phyloP scores from a whole-genome alignment of 2,888 invertebrate species.

The Cylindroiulus punctatus region DNA sequence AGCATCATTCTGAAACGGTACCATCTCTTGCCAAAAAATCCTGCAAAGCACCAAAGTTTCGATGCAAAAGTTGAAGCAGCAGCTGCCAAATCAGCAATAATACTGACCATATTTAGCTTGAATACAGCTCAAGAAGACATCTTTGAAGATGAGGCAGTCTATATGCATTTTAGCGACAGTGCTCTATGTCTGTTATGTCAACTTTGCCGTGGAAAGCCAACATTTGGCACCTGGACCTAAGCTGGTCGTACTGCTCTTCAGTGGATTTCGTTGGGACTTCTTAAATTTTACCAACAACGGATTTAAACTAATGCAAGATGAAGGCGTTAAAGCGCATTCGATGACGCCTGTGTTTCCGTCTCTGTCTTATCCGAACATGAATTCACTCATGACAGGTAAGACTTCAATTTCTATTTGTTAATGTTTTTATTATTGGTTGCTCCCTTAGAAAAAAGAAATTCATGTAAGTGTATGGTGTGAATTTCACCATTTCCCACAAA shows the following conservation, averaged over 20 bases:
- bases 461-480: too few species aligned
- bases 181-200: constrained; percentile 19
- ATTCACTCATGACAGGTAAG: constrained; percentile 57
- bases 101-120: neutral
- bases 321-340: constrained; percentile 54
- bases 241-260: constrained; percentile 54
- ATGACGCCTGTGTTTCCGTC: constrained; percentile 56
- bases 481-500: too few species aligned
- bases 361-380: constrained; percentile 54
- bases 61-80: neutral
- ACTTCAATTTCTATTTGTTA: neutral
- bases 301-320: constrained; percentile 54
- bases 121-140: neutral
- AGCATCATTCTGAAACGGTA: constrained; percentile 25
- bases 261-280: constrained; percentile 57
- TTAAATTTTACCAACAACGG: constrained; percentile 55
- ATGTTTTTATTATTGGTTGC: too few species aligned
- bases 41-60: neutral
- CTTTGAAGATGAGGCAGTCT: neutral
- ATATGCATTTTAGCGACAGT: constrained; percentile 3
- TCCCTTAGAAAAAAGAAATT: too few species aligned
- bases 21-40: neutral
- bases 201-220: neutral
- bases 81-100: neutral
- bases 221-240: constrained; percentile 49